Evolutionary conservation across 2,888 invertebrate genomes (phyloP).

Genomic region (Pilophorus perplexus): DNA sequence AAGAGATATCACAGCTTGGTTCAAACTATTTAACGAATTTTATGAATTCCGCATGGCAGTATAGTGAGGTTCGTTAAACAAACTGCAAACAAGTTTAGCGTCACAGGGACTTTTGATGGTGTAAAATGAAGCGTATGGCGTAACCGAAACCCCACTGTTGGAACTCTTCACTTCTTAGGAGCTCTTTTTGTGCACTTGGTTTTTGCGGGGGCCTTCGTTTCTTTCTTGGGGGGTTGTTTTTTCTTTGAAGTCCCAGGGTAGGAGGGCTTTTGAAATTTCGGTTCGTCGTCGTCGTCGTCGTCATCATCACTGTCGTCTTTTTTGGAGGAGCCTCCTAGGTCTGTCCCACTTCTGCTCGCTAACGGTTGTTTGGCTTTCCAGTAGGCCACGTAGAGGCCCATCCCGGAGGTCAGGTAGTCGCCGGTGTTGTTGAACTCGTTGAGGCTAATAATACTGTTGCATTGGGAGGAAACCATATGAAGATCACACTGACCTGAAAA

Average conservation of each 20-base stretch:
- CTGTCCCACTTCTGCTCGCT: not conserved
- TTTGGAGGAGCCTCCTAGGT: not conserved
- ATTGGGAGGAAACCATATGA: constrained; percentile 42
- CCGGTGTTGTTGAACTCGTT: constrained; percentile 52
- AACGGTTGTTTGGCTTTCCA: constrained; percentile 35
- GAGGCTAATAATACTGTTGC: constrained; percentile 50
- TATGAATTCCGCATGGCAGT: too few species aligned
- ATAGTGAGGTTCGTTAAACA: too few species aligned
- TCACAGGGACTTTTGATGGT: too few species aligned
- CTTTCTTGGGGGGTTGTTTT: not conserved
- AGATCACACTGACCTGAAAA: constrained; percentile 23
- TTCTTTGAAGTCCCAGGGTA: not conserved
- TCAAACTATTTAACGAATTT: too few species aligned
- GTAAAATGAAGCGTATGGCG: too few species aligned
- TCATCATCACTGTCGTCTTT: constrained; percentile 21
- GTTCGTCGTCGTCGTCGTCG: constrained; percentile 36
- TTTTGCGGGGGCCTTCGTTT: too few species aligned
- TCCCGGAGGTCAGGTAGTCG: constrained; percentile 49
- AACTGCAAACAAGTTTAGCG: too few species aligned
- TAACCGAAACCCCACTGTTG: too few species aligned
- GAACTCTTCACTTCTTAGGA: too few species aligned
- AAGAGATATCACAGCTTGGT: too few species aligned
- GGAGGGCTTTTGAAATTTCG: constrained; percentile 8
- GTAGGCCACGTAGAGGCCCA: constrained; percentile 40
- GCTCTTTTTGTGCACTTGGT: too few species aligned